A percentile compares a stretch with the other conserved stretches of the same genome.
Conservation (phyloP, 2,113 vertebrate genomes). For the Accipiter virgatus region DNA sequence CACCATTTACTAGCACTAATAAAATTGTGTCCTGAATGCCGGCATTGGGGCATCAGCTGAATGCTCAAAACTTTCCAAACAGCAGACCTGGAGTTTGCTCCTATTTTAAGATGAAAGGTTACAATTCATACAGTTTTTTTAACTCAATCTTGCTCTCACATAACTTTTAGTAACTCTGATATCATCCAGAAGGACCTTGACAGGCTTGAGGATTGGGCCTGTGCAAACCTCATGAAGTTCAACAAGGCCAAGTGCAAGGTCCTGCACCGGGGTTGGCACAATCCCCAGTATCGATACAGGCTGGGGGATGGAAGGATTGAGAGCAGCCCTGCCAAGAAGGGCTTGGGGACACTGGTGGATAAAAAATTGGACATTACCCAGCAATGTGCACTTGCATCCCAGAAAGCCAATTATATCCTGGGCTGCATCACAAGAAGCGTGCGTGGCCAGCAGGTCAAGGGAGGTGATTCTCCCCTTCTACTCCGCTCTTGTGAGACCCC, state of each 20-base stretch:
- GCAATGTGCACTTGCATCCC: background rate
- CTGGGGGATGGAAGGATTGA: background rate
- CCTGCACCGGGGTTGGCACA: background rate
- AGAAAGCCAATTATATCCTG: background rate
- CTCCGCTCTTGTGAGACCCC: rapidly evolving
- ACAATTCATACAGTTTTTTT: background rate
- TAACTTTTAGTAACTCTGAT: background rate
- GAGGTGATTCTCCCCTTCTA: background rate
- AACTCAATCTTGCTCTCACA: background rate
- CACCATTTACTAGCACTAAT: background rate
- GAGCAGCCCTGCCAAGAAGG: background rate
- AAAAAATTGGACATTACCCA: background rate
- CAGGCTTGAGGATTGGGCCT: background rate
- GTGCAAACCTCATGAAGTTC: background rate
- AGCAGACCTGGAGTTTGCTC: background rate
- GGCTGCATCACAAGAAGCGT: background rate
- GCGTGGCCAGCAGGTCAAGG: background rate
- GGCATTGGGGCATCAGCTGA: background rate
- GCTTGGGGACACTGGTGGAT: background rate
- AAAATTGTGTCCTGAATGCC: background rate
- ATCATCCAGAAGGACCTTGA: background rate
- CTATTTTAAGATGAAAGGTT: background rate
- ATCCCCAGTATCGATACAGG: background rate
- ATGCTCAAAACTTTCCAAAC: background rate
- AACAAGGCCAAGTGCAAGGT: background rate